Base-by-base conservation (phyloP, 2,888 invertebrate genomes). In the Synergus japonicus region DNA sequence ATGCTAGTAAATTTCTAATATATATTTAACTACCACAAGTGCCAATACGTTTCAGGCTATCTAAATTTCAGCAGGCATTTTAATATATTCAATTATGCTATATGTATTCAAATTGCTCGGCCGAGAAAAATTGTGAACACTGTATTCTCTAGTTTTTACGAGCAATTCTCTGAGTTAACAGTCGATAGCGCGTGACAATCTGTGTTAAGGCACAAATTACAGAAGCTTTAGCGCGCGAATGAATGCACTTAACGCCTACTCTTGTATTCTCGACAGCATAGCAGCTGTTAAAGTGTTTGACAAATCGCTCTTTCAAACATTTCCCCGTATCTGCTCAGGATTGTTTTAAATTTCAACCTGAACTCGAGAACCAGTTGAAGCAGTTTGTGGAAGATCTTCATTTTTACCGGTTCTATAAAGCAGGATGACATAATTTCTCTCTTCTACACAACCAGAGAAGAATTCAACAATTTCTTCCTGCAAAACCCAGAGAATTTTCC, bases 281-380 rank as follows among this genome's bases (percentile, higher is more conserved):
- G 84, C 79, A 82, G 84, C 81, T 82, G 81, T 67, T 85, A 86
- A 84, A 84, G 84, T 80, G 86, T 87, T 88, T 89, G 89, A 89
- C 88, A 88, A 89, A 89, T 88, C 86, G 88, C 85, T 85, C 88
- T 78, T 86, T 85, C 86, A 83, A 87, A 82, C 82, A 80, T 73
- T 76, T 80, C 79, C 64, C 22, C 78, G 76, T 76, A 77, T 66
- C 13, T 64, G 63, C 41, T 65, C 81, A 73, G 78, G 65, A 64
- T 69, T 76, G 83, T 79, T 83, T 79, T 67, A 79, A 79, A 67
- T 77, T 77, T 77, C 77, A 79, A 66, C 67, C 78, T 67, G 49
- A 78, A 22, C 79, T 77, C 49, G 29, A 63, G 29, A 22, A 29
- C 63, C 63, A 29, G 58, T 58, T 18, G 9, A 58, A 58, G 58